Evolutionary conservation across 2,888 invertebrate genomes (phyloP), one percentile per base, ranked within the genome.

Genomic region (Drosophila rellima): DNA sequence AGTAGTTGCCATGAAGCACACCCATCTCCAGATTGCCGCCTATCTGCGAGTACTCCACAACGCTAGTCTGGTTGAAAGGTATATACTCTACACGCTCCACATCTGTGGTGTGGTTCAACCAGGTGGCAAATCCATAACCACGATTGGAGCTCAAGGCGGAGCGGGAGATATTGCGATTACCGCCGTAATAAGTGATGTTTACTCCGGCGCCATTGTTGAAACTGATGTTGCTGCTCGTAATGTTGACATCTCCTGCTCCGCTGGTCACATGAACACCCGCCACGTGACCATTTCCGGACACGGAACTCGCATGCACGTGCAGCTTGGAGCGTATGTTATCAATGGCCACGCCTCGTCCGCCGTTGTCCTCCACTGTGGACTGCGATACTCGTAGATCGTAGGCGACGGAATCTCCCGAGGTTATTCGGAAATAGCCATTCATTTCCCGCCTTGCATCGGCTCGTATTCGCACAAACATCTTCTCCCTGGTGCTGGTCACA

Each of bases 161-260:
- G 80, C 95, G 94, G 11, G 99, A 98, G 68, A 99, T 94, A 89
- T 99, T 98, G 72, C 98, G 94, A 82, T 96, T 96, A 0, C 99
- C 99, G 0, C 99, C 99, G 3, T 97, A 96, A 69, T 97, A 97
- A 0, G 98, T 98, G 11, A 99, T 96, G 91, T 99, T 99, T 10
- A 99, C 94, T 0, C 99, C 99, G 88, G 98, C 98, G 1, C 98
- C 98, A 89, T 95, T 95, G 91, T 99, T 99, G 81, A 97, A 96
- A 17, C 96, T 96, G 77, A 99, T 96, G 83, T 96, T 94, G 74
- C 98, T 97, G 82, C 96, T 95, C 18, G 99, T 98, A 3, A 99
- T 94, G 91, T 99, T 98, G 0, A 99, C 95, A 91, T 99, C 98
- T 1, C 98, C 98, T 0, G 97, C 98, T 2, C 99, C 99, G 81